A percentile compares a stretch with the other conserved stretches of the same genome.
Conservation (phyloP, 2,797 vertebrate genomes). For the Neostethus bicornis region DNA sequence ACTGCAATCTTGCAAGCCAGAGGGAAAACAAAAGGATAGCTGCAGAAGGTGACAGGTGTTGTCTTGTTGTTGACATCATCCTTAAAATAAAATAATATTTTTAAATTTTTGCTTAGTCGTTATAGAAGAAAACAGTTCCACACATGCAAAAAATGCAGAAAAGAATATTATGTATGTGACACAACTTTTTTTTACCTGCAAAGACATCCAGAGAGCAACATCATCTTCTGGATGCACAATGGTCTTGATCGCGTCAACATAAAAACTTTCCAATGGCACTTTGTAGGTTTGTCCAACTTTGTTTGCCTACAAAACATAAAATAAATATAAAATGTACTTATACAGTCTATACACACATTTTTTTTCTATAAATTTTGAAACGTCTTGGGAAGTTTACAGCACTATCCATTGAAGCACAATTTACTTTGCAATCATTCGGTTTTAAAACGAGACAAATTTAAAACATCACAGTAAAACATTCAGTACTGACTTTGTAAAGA, state of each 20-base stretch:
- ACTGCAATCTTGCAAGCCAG: constrained; percentile 53
- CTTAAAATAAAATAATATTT: constrained; percentile 47
- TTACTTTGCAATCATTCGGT: not conserved
- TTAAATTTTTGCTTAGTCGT: not conserved
- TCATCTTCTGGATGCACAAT: accelerated
- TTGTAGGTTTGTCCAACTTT: constrained; percentile 58
- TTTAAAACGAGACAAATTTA: not conserved
- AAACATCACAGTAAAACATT: not conserved
- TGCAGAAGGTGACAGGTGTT: constrained; percentile 68
- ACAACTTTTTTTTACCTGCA: constrained; percentile 53
- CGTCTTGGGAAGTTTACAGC: not conserved
- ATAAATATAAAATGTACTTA: no score
- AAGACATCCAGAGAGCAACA: constrained; percentile 36
- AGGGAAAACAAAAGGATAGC: constrained; percentile 73
- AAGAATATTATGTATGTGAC: not conserved
- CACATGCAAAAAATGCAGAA: not conserved
- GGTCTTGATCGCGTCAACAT: constrained; percentile 47
- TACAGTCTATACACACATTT: no score
- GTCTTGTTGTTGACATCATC: constrained; percentile 13
- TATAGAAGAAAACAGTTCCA: constrained; percentile 1
- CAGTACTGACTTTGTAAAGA: constrained; percentile 71
- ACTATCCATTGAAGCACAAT: not conserved
- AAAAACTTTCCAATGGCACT: constrained; percentile 71
- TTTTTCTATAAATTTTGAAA: no score
- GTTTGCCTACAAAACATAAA: constrained; percentile 70